These are phyloP conservation scores for Drosophila lowei DNA, from an alignment of 1,140 invertebrate species.

Conservation along the genomic window DNA sequence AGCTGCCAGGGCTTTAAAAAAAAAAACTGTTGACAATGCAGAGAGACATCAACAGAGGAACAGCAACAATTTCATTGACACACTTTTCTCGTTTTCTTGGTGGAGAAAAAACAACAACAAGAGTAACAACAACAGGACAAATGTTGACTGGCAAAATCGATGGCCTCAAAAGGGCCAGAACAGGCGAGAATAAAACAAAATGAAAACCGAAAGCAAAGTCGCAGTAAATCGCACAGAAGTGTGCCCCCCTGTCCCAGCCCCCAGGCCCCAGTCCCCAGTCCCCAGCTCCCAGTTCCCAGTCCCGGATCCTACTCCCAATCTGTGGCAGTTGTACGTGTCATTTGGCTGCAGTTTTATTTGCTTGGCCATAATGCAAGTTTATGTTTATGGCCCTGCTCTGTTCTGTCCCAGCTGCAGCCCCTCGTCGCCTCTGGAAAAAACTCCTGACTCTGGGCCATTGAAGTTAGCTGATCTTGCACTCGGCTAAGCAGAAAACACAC, in stretches of 20 bases:
- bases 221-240: slow-evolving; percentile 68
- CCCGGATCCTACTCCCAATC: background rate
- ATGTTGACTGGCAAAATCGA: slow-evolving; percentile 71
- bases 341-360: slow-evolving; percentile 79
- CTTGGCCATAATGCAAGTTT: slow-evolving; percentile 71
- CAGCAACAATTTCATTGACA: slow-evolving; percentile 75
- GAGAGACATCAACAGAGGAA: slow-evolving; percentile 39
- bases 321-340: slow-evolving; percentile 74
- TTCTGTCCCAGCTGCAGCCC: slow-evolving; percentile 22
- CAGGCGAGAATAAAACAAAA: slow-evolving; percentile 71
- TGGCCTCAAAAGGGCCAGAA: slow-evolving; percentile 64
- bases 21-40: slow-evolving; percentile 52
- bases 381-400: slow-evolving; percentile 59
- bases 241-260: slow-evolving; percentile 4
- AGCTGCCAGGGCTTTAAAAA: slow-evolving; percentile 58
- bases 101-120: slow-evolving; percentile 31
- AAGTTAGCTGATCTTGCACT: slow-evolving; percentile 76
- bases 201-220: slow-evolving; percentile 66
- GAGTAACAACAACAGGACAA: slow-evolving; percentile 37
- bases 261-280: too few relatives aligned
- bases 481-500: slow-evolving; percentile 64
- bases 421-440: background rate
- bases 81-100: slow-evolving; percentile 51
- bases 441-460: slow-evolving; percentile 33
- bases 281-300: background rate